Percentiles rank a stretch among this genome's conserved stretches.
Evolutionary conservation across 2,797 vertebrate species (phyloP).

Genomic region (Smutsia gigantea): DNA sequence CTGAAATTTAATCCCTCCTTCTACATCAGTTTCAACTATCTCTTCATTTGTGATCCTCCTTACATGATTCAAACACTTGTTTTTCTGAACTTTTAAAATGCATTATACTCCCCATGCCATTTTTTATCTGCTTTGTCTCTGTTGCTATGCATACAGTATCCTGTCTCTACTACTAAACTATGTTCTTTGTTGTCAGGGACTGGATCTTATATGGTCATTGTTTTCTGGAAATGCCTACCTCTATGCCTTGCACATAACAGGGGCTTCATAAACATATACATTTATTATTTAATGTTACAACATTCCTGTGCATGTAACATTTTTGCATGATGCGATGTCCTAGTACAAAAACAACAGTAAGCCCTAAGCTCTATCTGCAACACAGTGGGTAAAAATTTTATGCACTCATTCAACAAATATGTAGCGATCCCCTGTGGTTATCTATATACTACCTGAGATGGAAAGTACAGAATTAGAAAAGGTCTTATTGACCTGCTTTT

Average conservation of each 20-base stretch:
- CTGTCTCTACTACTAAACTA: background rate
- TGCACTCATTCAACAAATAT: constrained; percentile 21
- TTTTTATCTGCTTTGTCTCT: background rate
- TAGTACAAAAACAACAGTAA: background rate
- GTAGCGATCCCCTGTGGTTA: constrained; percentile 1
- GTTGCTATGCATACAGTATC: background rate
- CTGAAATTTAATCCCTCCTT: background rate
- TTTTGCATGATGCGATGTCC: background rate
- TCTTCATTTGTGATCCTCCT: background rate
- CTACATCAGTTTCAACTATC: background rate
- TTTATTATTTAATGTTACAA: background rate
- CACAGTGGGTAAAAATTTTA: constrained; percentile 13
- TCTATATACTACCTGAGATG: background rate
- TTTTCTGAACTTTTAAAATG: background rate
- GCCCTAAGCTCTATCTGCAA: background rate
- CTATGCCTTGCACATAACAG: background rate
- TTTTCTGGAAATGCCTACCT: background rate
- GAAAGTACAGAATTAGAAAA: constrained; percentile 60
- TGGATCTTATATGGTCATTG: background rate
- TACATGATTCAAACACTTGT: background rate
- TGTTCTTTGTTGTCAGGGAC: background rate
- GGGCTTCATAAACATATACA: background rate
- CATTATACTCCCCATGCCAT: background rate
- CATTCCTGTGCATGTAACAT: background rate
- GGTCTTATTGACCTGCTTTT: constrained; percentile 39